Evolutionary conservation across 2,797 vertebrate species (phyloP).

Genomic region (Spinus olivaceus): DNA sequence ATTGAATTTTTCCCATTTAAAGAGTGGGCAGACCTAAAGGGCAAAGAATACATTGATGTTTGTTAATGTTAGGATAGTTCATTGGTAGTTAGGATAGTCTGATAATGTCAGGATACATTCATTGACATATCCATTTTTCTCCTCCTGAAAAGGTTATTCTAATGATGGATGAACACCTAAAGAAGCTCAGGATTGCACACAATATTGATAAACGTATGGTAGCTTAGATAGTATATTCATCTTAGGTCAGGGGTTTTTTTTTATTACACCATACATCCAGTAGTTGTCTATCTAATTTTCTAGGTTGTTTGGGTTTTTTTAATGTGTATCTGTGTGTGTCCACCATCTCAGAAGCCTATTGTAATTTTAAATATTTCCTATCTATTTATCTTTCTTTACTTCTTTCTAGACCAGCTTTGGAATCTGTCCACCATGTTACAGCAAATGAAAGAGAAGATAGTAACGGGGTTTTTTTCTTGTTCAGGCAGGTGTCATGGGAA

Average conservation of each 20-base stretch:
- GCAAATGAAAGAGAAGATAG: neutral
- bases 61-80: neutral
- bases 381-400: neutral
- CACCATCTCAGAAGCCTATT: neutral
- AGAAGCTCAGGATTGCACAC: neutral
- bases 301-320: neutral
- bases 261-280: neutral
- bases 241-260: neutral
- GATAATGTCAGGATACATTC: neutral
- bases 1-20: neutral
- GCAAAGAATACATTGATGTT: neutral
- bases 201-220: neutral
- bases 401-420: neutral
- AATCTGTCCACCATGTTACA: neutral
- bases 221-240: neutral
- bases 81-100: neutral
- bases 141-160: neutral
- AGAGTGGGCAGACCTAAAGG: neutral
- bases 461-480: neutral
- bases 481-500: neutral
- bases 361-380: neutral
- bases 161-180: neutral
- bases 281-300: neutral
- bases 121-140: neutral
- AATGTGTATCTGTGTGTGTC: rapidly evolving